These are phyloP conservation scores for Bettongia penicillata DNA, from an alignment of 2,113 vertebrate genomes.

Conservation along the genomic window DNA sequence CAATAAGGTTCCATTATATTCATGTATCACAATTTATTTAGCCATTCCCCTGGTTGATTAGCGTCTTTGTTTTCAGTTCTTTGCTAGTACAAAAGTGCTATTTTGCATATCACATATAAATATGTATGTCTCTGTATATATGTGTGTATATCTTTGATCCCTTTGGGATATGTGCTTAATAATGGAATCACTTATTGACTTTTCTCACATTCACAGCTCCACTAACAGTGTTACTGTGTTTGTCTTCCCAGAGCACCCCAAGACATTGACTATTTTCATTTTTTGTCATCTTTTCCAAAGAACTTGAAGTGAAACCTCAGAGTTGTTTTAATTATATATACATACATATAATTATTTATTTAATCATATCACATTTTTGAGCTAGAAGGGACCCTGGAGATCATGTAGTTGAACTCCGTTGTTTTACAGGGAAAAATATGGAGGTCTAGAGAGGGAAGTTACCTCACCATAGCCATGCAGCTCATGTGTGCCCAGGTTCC, in stretches of 20 bases:
- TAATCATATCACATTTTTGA: too few species aligned
- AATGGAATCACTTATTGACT: not conserved
- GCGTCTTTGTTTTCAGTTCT: not conserved
- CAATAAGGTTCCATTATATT: not conserved
- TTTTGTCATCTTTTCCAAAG: not conserved
- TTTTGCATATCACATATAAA: too few species aligned
- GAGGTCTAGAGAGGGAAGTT: not conserved
- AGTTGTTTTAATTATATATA: not conserved
- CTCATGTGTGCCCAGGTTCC: not conserved
- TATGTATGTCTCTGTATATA: too few species aligned
- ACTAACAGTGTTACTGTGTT: not conserved
- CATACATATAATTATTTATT: not conserved
- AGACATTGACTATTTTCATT: not conserved
- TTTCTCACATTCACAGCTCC: not conserved
- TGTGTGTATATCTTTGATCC: not conserved
- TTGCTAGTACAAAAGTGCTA: not conserved
- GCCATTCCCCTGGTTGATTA: not conserved
- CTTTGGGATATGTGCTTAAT: not conserved
- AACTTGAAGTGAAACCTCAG: not conserved
- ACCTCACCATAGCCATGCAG: not conserved
- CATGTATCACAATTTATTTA: not conserved
- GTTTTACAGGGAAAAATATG: not conserved
- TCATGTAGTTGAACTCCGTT: not conserved
- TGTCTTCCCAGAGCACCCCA: not conserved
- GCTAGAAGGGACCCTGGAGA: too few species aligned